Base-by-base conservation (phyloP, 2,888 invertebrate genomes). In the Agrotis segetum region DNA sequence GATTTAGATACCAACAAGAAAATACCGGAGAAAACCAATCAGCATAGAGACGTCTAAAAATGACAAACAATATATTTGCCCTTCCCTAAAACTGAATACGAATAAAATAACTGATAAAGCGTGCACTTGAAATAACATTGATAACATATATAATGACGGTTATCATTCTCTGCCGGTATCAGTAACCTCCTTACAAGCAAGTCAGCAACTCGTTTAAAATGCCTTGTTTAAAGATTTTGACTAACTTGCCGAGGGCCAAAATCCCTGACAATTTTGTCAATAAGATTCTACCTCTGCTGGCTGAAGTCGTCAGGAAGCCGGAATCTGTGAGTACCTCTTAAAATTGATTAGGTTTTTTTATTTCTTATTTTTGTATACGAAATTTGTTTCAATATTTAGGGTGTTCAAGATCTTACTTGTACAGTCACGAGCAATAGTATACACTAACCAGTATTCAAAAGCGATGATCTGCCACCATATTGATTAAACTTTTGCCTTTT, bases 211-310 rank as follows among this genome's bases (percentile, higher is more conserved):
- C 21, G 63, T 59, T n/a, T 34, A 83, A 81, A 68, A 95, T 95
- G 95, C 95, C 95, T 67, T 90, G 91, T 58, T 81, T 95, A 50
- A 94, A 88, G 74, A 91, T 95, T 24, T 79, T 93, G 3, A 95
- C 95, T 0, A 95, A 93, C 75, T 50, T 95, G 3, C 83, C 91
- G 0, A 90, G 81, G 47, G 87, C 68, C 6, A 84, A 88, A n/a
- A 89, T 95, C 7, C 93, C 94, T 0, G 81, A 76, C 16, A 90
- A 92, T 81, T 94, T 95, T 66, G 85, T 91, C 0, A 80, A 85
- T 24, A 92, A 89, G 77, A 86, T 94, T 6, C 78, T 93, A 16
- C 93, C 93, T 4, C 11, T 83, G 13, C 3, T 82, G 13, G 50
- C 79, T 6, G 52, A 55, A 65, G 76, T 67, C 58, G 62, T 79